These are phyloP conservation scores for Hylia prasina DNA, from an alignment of 2,113 vertebrate genomes.

Conservation along the genomic window DNA sequence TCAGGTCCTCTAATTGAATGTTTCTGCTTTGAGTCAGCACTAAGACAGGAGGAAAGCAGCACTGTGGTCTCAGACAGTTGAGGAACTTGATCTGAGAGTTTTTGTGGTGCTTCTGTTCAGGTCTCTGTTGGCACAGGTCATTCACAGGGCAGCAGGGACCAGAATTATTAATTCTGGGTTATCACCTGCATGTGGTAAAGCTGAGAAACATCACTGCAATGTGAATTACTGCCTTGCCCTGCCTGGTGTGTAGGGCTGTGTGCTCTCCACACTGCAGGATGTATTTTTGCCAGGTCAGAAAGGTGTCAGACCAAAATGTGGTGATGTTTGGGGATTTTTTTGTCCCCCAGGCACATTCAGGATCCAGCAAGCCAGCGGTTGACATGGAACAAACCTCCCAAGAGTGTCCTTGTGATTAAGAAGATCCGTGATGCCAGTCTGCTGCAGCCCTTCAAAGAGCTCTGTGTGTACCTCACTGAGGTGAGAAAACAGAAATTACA, in stretches of 20 bases:
- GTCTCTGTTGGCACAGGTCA: no score
- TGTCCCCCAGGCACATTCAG: slow-evolving; percentile 89
- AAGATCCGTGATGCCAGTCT: slow-evolving; percentile 89
- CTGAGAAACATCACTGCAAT: accelerated
- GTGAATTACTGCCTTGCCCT: no score
- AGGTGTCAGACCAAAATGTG: background rate
- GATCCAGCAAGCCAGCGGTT: slow-evolving; percentile 95
- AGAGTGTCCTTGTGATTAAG: slow-evolving; percentile 97
- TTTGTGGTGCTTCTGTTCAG: background rate
- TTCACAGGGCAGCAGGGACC: background rate
- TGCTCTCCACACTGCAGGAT: background rate
- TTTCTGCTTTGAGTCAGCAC: background rate
- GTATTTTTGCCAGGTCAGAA: background rate
- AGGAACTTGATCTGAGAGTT: background rate
- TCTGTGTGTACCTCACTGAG: slow-evolving; percentile 90
- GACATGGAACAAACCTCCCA: slow-evolving; percentile 96
- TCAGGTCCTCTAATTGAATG: background rate
- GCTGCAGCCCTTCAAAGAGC: slow-evolving; percentile 92
- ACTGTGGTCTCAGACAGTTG: background rate
- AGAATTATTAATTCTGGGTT: background rate
- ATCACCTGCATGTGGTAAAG: accelerated
- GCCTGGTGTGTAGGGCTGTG: accelerated
- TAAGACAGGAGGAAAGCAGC: background rate
- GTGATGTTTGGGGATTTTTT: accelerated
- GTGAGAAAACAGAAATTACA: slow-evolving; percentile 12